Evolutionary conservation across 2,888 invertebrate species (phyloP), one percentile per base, ranked within the genome.

Genomic region (Yponomeuta plumbellus): DNA sequence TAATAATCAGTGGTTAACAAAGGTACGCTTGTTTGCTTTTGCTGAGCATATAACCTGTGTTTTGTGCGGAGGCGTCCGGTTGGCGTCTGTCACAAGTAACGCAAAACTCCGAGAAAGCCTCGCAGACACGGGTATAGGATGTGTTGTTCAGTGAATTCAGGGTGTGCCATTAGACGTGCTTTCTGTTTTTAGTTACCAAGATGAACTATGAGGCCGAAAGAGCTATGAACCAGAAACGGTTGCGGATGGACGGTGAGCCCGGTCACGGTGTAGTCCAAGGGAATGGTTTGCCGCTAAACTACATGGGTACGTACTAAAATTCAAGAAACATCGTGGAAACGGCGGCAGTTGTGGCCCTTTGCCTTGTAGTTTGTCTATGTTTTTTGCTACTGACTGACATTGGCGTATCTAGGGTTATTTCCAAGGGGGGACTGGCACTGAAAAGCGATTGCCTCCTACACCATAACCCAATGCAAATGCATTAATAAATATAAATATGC

Each of bases 1-100:
- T 92, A 92, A 85, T 85, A 89, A 88, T 87, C 89, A 84, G 84
- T 85, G 86, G 85, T 85, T 86, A 91, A 91, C 91, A 92, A 91
- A 92, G 91, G 91, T 92, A 92, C 90, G 91, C 91, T 91, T 91
- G 84, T 90, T 89, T 88, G 89, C 86, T 84, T 87, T 86, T 80
- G 78, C 80, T 78, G 76, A 80, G 81, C 81, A 77, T 87, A 86
- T 90, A 91, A 91, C 91, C 91, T 91, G 88, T 90, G 89, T 88
- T 87, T 88, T 84, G 84, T 85, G 83, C 84, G 86, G 72, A 68
- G 80, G 91, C 91, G 91, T 92, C 91, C 91, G 89, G 88, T 89
- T 90, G 87, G 91, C 91, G 91, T 91, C 91, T 85, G 87, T 86
- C 86, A 88, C 78, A 85, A 83, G 81, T 83, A 80, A 77, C 79